Evolutionary conservation across 2,888 invertebrate species (phyloP).

Genomic region (Digitonthophagus gazella): DNA sequence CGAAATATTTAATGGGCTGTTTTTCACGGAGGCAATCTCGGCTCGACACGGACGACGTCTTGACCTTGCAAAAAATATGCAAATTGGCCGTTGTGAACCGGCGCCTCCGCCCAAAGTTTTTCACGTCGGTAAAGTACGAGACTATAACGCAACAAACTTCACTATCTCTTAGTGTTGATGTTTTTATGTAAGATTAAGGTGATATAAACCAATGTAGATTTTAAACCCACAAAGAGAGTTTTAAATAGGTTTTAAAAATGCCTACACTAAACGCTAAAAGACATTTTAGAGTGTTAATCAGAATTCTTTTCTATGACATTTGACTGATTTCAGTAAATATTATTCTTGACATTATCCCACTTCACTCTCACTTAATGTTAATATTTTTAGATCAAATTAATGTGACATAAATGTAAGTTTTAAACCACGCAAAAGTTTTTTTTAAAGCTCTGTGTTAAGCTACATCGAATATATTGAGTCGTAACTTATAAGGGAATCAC

Average conservation of each 20-base stretch:
- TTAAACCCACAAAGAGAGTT: too few relatives aligned
- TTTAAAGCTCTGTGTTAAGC: not conserved
- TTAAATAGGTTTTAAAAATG: too few relatives aligned
- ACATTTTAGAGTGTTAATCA: too few relatives aligned
- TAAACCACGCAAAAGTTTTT: not conserved
- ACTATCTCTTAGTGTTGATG: not conserved
- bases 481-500: not conserved
- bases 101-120: not conserved
- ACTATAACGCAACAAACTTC: not conserved
- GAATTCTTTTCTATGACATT: too few relatives aligned
- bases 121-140: not conserved
- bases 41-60: not conserved
- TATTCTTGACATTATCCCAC: too few relatives aligned
- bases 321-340: too few relatives aligned
- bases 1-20: slow-evolving; percentile 8
- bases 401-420: too few relatives aligned
- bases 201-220: too few relatives aligned
- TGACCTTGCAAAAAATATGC: not conserved
- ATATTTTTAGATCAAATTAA: too few relatives aligned
- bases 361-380: too few relatives aligned
- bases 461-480: not conserved
- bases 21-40: not conserved
- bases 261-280: too few relatives aligned
- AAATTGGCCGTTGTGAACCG: not conserved
- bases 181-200: too few relatives aligned